These are phyloP conservation scores for Uria aalge DNA, from an alignment of 2,113 vertebrate species.

Conservation along the genomic window DNA sequence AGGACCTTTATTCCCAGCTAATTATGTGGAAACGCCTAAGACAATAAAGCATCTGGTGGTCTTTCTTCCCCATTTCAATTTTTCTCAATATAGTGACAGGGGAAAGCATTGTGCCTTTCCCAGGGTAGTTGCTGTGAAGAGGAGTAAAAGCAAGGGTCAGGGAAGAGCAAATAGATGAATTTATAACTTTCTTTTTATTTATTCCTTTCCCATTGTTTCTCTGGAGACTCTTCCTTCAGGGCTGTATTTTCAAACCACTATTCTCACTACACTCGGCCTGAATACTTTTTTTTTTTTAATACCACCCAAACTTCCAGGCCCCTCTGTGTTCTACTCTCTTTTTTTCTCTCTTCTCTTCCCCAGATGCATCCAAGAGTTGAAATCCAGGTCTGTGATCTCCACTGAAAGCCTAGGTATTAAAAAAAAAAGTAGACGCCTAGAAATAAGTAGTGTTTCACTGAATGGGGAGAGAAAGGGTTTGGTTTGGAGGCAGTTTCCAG, in stretches of 20 bases:
- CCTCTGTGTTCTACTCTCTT: slow-evolving; percentile 27
- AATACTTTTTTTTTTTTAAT: slow-evolving; percentile 74
- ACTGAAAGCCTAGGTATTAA: background rate
- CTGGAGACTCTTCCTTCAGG: slow-evolving; percentile 75
- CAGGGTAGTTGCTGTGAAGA: slow-evolving; percentile 82
- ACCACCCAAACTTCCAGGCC: slow-evolving; percentile 83
- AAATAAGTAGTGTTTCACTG: background rate
- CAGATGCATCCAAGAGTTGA: background rate
- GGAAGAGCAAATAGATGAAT: slow-evolving; percentile 99
- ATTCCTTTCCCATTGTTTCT: slow-evolving; percentile 84
- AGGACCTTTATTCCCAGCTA: slow-evolving; percentile 94
- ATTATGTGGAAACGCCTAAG: slow-evolving; percentile 99
- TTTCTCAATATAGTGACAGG: slow-evolving; percentile 96
- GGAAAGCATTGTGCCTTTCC: slow-evolving; percentile 92
- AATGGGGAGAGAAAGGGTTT: background rate
- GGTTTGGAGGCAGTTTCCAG: background rate
- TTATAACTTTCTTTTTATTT: slow-evolving; percentile 97
- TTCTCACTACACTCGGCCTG: slow-evolving; percentile 80
- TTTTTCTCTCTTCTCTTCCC: background rate
- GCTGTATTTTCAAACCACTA: slow-evolving; percentile 82
- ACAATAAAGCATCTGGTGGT: slow-evolving; percentile 99
- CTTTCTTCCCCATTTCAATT: slow-evolving; percentile 90
- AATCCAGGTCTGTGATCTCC: slow-evolving; percentile 23
- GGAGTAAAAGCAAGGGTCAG: slow-evolving; percentile 90
- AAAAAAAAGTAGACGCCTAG: background rate